A percentile compares a stretch with the other conserved stretches of the same genome.
Evolutionary conservation across 2,113 vertebrate genomes (phyloP).

Genomic region (Melozone crissalis): DNA sequence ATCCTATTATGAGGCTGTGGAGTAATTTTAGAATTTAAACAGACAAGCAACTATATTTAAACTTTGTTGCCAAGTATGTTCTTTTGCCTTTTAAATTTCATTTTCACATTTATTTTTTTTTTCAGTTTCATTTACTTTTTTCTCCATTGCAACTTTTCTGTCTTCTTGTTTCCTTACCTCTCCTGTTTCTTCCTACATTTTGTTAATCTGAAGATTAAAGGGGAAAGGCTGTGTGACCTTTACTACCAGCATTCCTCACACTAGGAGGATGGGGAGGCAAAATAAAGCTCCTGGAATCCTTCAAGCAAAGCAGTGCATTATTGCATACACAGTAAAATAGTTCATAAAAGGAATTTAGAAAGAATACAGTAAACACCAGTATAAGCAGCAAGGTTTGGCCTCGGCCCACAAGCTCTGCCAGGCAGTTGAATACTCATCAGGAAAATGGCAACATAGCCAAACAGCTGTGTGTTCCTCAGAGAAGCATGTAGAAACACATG

Average conservation of each 20-base stretch:
- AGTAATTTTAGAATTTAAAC: constrained; percentile 25
- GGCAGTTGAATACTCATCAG: neutral
- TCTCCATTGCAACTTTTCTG: neutral
- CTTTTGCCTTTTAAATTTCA: neutral
- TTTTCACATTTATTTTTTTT: neutral
- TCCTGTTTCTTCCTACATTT: neutral
- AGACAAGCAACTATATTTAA: neutral
- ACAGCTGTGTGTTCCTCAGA: constrained; percentile 11
- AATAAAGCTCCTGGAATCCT: neutral
- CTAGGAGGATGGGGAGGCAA: neutral
- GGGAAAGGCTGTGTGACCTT: neutral
- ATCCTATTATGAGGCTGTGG: neutral
- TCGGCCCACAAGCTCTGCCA: neutral
- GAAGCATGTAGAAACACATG: neutral
- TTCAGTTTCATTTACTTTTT: neutral
- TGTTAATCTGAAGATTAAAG: neutral
- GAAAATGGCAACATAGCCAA: neutral
- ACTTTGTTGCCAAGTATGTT: neutral
- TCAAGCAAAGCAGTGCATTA: neutral
- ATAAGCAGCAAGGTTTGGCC: neutral
- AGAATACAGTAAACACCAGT: neutral
- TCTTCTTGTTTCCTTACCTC: neutral
- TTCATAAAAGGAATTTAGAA: constrained; percentile 2
- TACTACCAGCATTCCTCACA: neutral
- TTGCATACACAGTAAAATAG: neutral